Base-by-base conservation (phyloP, 2,797 vertebrate genomes). In the Orientallactaga sibirica region DNA sequence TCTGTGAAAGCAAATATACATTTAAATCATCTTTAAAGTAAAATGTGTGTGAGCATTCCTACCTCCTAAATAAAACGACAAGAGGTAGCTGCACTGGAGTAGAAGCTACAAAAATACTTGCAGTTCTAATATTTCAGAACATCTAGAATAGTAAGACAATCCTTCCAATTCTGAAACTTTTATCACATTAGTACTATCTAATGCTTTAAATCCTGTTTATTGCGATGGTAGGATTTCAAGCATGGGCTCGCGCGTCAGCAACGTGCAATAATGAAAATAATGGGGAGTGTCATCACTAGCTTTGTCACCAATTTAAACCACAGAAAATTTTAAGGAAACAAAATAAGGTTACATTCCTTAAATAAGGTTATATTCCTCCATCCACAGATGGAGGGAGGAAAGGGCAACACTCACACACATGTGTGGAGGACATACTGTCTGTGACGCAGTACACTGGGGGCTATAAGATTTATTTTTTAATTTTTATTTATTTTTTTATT, bases 251-350 rank as follows among this genome's bases (percentile, higher is more conserved):
- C 2, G 33, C 33, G 33, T 79, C 67, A 84, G 10, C 37, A 71
- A 37, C 43, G 58, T 18, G 27, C n/a, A 93, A 61, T 71, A 86
- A 9, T 37, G 52, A 86, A 81, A 71, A 94, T 67, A 70, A 7
- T 89, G 88, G 52, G 61, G 75, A 78, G 37, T 84, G 27, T 58
- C 94, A 90, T 64, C 75, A 52, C 1, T 67, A 9, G 7, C 18
- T 79, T 74, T 84, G 9, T 24, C n/a, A 85, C 24, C 12, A 58
- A 5, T n/a, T 62, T 83, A 67, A 96, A 92, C 75, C 83, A 95
- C 0, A 12, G 78, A 93, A 2, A 64, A 86, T 61, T 92, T 95
- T 48, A 78, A 90, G 82, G 95, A 96, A 92, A 27, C 19, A 70
- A 76, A 64, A 68, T 48, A 92, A 18, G 22, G 19, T 77, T 77